Base-by-base conservation (phyloP, 2,113 vertebrate genomes). In the Ochotona princeps region DNA sequence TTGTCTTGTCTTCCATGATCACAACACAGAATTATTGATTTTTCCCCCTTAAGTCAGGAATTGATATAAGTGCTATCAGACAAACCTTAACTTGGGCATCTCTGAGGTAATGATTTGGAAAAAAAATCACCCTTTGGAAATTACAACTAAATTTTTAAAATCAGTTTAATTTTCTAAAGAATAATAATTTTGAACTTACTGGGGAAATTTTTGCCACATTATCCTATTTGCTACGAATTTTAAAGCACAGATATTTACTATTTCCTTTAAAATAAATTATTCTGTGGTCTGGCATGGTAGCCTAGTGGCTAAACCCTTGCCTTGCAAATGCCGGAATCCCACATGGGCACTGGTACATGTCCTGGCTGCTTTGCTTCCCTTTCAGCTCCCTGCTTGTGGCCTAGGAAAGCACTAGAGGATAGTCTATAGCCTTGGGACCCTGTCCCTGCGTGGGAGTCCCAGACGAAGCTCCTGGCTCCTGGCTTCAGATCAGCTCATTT, bases 151-250 rank as follows among this genome's bases (percentile, higher is more conserved):
- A 73, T 35, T 83, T 35, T 26, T 74, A 44, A 78, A 83, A 87
- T 73, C 6, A 78, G 28, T 60, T 87, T 82, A 18, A 82, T 82
- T 61, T 30, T 30, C 18, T 5, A 25, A 61, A 65, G 84, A 94
- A 57, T 5, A 21, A 76, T 93, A 44, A 26, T 72, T 86, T 79
- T 51, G 49, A 91, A 12, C 30, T 13, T 6, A 81, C 14, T 26
- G 78, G 38, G 89, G 66, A 80, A 96, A 54, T 2, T 26, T 83
- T 61, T 26, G 89, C 7, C 26, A 17, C 49, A 54, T 76, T 91
- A 79, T 91, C 70, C n/a, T 88, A 38, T 86, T 87, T 73, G 54
- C 32, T 79, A 81, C 60, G 30, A 74, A 78, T 88, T 79, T 81
- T 73, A 90, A 87, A 76, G 17, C 47, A 75, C 20, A 75, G 32